Conservation (phyloP, 2,888 invertebrate genomes). For the Erynnis tages region DNA sequence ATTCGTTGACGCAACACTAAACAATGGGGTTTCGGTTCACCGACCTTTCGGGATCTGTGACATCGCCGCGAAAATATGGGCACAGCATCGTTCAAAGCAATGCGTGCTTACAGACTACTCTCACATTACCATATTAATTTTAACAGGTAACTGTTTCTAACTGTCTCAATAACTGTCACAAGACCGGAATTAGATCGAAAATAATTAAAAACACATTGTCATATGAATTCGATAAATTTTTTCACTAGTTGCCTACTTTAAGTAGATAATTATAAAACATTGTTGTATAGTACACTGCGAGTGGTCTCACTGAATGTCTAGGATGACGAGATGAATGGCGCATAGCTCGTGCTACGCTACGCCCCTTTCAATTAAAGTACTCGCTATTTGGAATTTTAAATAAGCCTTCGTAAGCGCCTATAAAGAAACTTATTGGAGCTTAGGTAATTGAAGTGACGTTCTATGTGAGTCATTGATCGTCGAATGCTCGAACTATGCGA, state of each 20-base stretch:
- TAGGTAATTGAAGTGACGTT: conserved; percentile 64
- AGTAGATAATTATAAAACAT: too few species aligned
- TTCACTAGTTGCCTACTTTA: too few species aligned
- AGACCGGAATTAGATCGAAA: not conserved
- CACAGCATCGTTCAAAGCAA: conserved; percentile 54
- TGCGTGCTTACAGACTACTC: conserved; percentile 43
- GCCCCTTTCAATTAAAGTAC: conserved; percentile 67
- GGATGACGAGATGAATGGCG: conserved; percentile 65
- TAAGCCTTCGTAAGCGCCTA: conserved; percentile 51
- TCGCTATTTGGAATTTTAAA: conserved; percentile 65
- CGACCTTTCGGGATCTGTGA: conserved; percentile 76
- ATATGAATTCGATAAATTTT: too few species aligned
- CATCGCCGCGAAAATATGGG: conserved; percentile 75
- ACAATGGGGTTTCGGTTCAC: conserved; percentile 76
- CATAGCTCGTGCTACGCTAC: conserved; percentile 64
- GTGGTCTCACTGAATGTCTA: conserved; percentile 16
- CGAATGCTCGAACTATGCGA: conserved; percentile 18
- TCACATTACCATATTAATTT: conserved; percentile 23
- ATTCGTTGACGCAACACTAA: conserved; percentile 74
- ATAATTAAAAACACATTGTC: too few species aligned
- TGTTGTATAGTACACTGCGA: conserved; percentile 17
- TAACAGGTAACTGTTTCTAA: not conserved
- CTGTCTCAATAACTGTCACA: not conserved
- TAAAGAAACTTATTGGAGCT: conserved; percentile 40
- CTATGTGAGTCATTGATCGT: conserved; percentile 44